These are phyloP conservation scores for Montipora capitata DNA, from an alignment of 92 coral and sea anemone genomes.

Conservation along the genomic window DNA sequence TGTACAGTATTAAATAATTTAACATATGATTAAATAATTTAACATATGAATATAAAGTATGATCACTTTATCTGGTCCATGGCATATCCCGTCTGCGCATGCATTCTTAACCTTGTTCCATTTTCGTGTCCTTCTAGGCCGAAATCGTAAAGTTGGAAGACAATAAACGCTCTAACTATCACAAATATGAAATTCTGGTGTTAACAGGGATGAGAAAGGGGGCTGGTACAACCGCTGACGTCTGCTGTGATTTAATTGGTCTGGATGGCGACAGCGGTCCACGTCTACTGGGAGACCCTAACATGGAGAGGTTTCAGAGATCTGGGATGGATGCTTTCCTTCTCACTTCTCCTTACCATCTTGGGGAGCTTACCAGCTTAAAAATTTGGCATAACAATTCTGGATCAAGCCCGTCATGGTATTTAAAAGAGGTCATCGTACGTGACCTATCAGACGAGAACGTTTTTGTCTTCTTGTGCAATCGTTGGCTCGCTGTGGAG, in stretches of 20 bases:
- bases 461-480: conserved; percentile 86
- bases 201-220: conserved; percentile 82
- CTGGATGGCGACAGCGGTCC: conserved; percentile 77
- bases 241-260: conserved; percentile 84
- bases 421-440: conserved; percentile 83
- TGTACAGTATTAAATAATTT: too few species aligned
- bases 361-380: conserved; percentile 82
- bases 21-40: too few species aligned
- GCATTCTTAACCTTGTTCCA: neutral
- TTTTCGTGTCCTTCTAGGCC: conserved; percentile 56
- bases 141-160: conserved; percentile 77
- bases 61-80: too few species aligned
- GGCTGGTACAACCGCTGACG: conserved; percentile 88
- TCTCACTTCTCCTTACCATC: conserved; percentile 74
- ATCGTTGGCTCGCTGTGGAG: conserved; percentile 98
- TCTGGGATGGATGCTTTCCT: conserved; percentile 88
- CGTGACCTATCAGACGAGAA: conserved; percentile 82
- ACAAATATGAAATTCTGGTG: conserved; percentile 85
- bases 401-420: conserved; percentile 94
- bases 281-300: conserved; percentile 78
- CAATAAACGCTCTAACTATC: conserved; percentile 71
- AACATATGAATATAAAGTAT: too few species aligned
- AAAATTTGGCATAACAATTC: conserved; percentile 95
- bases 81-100: too few species aligned
- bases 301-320: conserved; percentile 75